Evolutionary conservation across 2,113 vertebrate genomes (phyloP).

Genomic region (Raphicerus campestris): DNA sequence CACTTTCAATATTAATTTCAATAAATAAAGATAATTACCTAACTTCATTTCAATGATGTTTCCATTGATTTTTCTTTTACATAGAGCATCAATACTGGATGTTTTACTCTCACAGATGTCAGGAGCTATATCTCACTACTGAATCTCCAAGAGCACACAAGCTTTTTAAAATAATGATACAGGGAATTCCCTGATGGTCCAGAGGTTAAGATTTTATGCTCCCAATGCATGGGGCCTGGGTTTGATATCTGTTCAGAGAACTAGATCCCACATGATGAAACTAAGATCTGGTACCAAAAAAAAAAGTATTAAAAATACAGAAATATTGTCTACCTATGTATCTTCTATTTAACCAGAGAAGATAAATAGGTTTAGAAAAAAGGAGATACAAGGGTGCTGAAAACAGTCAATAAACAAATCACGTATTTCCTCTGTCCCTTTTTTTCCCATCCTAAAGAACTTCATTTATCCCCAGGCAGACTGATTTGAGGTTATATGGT

Average conservation of each 20-base stretch:
- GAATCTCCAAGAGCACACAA: background rate
- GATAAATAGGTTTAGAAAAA: background rate
- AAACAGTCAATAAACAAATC: background rate
- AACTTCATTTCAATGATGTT: constrained; percentile 1
- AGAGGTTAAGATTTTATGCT: background rate
- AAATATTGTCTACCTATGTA: background rate
- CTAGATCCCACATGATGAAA: background rate
- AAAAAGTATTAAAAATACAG: background rate
- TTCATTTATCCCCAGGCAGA: background rate
- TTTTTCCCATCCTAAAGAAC: background rate
- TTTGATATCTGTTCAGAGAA: background rate
- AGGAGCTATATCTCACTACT: background rate
- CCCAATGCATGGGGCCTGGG: background rate
- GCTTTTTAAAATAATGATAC: background rate
- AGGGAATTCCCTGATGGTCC: background rate
- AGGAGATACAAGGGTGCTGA: background rate
- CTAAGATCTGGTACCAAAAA: background rate
- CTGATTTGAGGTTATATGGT: background rate
- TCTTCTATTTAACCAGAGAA: background rate
- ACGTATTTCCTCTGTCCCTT: background rate
- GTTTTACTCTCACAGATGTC: background rate
- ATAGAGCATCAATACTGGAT: background rate
- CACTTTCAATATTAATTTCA: background rate
- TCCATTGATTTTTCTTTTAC: background rate
- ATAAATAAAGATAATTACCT: constrained; percentile 4